Percentiles rank a stretch among this genome's conserved stretches.
Evolutionary conservation across 2,888 invertebrate species (phyloP).

Genomic region (Monopis laevigella): DNA sequence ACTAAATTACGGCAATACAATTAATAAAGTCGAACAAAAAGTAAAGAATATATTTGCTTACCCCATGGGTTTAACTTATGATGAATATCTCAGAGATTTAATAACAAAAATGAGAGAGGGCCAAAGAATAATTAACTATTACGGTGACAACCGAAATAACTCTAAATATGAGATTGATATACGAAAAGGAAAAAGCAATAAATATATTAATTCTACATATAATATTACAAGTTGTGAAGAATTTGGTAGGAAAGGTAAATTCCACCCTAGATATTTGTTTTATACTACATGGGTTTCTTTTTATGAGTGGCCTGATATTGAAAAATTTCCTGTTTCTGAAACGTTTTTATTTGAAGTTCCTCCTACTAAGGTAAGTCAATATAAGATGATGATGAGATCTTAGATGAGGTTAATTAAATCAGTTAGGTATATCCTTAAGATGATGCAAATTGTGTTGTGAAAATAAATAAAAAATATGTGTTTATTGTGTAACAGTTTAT

Average conservation of each 20-base stretch:
- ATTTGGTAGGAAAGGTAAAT: constrained; percentile 29
- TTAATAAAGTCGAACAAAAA: too few relatives aligned
- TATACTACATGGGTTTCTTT: constrained; percentile 42
- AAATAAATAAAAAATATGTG: too few relatives aligned
- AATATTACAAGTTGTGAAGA: constrained; percentile 34
- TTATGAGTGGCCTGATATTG: constrained; percentile 34
- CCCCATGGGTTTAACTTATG: background rate
- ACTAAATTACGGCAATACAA: too few relatives aligned
- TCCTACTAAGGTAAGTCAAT: constrained; percentile 31
- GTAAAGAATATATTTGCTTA: background rate
- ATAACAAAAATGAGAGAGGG: background rate
- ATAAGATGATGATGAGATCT: too few relatives aligned
- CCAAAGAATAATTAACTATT: background rate
- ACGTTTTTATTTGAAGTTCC: constrained; percentile 30
- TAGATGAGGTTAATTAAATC: too few relatives aligned
- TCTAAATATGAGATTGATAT: background rate
- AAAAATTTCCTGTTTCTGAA: background rate
- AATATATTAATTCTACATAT: background rate
- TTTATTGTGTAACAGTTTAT: too few relatives aligned
- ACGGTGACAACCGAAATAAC: background rate
- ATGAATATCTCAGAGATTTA: background rate
- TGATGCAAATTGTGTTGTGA: too few relatives aligned
- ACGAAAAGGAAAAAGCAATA: background rate
- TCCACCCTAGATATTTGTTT: constrained; percentile 37
- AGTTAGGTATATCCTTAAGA: too few relatives aligned